phyloP scores from a whole-genome alignment of 2,888 invertebrate genomes.

The Dilophus febrilis region DNA sequence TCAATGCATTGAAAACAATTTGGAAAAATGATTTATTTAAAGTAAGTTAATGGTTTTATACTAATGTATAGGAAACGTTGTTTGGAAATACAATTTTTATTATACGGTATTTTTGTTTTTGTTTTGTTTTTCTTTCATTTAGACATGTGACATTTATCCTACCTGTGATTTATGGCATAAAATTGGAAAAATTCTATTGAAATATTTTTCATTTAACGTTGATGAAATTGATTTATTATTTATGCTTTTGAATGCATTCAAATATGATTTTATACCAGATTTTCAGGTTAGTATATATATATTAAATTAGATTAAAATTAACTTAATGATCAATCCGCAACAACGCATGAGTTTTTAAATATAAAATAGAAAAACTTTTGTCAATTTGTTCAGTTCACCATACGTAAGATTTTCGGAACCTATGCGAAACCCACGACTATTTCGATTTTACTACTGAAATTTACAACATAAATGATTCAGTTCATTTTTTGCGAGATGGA shows the following conservation, averaged over 20 bases:
- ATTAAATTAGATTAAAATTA: no score
- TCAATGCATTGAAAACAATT: conserved; percentile 60
- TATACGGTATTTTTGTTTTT: conserved; percentile 2
- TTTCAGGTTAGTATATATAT: conserved; percentile 54
- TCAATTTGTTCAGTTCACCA: no score
- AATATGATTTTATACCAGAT: conserved; percentile 79
- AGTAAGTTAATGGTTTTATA: conserved; percentile 21
- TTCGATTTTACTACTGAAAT: no score
- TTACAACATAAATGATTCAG: no score
- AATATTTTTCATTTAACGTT: conserved; percentile 81
- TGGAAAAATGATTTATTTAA: conserved; percentile 80
- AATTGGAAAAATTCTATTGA: conserved; percentile 76
- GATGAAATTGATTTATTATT: conserved; percentile 83
- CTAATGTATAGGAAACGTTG: conserved; percentile 22
- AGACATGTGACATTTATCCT: conserved; percentile 59
- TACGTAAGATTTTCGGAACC: no score
- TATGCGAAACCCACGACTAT: no score
- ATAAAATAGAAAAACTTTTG: no score
- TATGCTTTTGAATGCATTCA: conserved; percentile 75
- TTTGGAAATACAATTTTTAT: no score
- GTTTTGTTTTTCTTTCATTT: conserved; percentile 13
- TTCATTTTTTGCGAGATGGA: no score
- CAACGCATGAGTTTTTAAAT: no score
- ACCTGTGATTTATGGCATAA: conserved; percentile 77
- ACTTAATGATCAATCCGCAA: no score